Evolutionary conservation across 2,113 vertebrate genomes (phyloP).

Genomic region (Dipodomys spectabilis): DNA sequence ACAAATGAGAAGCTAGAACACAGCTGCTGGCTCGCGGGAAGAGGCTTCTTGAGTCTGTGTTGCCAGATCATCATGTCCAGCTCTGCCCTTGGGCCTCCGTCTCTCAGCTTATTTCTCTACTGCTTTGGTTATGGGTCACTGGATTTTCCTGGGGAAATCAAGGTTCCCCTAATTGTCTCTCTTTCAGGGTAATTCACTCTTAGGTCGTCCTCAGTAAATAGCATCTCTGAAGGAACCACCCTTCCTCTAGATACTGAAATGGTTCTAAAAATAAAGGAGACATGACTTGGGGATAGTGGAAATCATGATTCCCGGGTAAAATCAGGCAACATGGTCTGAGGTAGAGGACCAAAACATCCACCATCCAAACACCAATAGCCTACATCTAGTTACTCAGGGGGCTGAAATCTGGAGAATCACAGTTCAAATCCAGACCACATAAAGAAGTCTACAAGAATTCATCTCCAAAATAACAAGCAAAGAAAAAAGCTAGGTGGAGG

Average conservation of each 20-base stretch:
- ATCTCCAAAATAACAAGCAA: no score
- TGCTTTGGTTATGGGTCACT: neutral
- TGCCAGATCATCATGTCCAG: neutral
- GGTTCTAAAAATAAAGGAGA: neutral
- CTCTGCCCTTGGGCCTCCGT: no score
- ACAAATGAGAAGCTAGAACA: accelerated
- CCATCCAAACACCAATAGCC: neutral
- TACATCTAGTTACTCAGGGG: no score
- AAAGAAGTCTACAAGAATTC: no score
- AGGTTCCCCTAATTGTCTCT: neutral
- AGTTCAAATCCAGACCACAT: no score
- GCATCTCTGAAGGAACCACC: neutral
- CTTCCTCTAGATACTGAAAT: neutral
- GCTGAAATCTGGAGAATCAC: no score
- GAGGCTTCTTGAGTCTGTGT: accelerated
- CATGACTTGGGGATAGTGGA: neutral
- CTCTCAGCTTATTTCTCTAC: neutral
- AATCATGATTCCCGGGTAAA: neutral
- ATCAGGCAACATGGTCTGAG: neutral
- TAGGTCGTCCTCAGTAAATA: neutral
- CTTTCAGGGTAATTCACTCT: neutral
- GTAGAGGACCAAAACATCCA: neutral
- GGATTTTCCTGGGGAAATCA: neutral
- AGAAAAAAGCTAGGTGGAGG: no score
- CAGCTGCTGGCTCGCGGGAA: no score